Evolutionary conservation across 2,113 vertebrate species (phyloP), one percentile per base, ranked within the genome.

Genomic region (Cercopithecus mona): DNA sequence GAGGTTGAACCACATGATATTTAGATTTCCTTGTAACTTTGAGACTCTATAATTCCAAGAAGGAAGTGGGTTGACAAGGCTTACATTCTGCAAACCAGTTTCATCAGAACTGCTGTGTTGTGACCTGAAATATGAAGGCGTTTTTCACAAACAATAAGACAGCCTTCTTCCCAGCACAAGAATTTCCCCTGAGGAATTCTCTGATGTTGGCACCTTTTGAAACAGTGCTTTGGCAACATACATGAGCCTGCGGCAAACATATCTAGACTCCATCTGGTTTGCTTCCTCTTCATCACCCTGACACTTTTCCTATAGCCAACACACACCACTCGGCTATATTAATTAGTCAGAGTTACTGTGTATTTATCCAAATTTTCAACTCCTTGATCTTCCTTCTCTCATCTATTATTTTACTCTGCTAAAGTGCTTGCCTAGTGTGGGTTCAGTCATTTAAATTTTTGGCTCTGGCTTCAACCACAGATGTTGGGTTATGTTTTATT

Each of bases 401-500:
- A 23, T 88, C 70, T 96, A 27, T 94, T 84, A 73, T 57, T 97
- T 96, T 88, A 72, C 61, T 66, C 89, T 91, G 81, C 55, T 90
- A 32, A 97, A 97, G 94, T 85, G 70, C 92, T 96, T 95, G 83
- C 92, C 76, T 84, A 95, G 92, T 90, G 55, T 90, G 94, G 82
- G 50, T 70, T 59, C 81, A 97, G 76, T 89, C 76, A 93, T 97
- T 98, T 97, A 90, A 97, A 97, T 91, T 96, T 96, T 98, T 97
- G 98, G 96, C 98, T 83, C 72, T 79, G 84, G 70, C 75, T 92
- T 84, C 93, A 97, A 97, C 98, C 98, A 91, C 98, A 97, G 96
- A 97, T 96, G 85, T 91, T 90, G 97, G 79, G 84, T 98, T 98
- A 94, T 97, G 98, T 93, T 96, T 98, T 97, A 96, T 95, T 98